Evolutionary conservation across 1,140 invertebrate genomes (phyloP).

Genomic region (Drosophila lini): DNA sequence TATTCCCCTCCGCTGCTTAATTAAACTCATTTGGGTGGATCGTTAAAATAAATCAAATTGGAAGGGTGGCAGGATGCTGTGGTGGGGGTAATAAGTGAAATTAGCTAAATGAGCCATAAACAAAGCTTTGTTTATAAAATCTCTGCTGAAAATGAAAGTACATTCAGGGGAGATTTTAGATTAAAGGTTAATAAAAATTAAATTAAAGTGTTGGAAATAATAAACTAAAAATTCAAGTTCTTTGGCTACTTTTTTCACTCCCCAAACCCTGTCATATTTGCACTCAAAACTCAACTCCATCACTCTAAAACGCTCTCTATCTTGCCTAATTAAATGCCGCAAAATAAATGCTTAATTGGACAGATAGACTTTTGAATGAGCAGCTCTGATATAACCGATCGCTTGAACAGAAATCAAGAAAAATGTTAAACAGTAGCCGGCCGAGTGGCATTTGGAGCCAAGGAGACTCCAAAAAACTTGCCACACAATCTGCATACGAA

Average conservation of each 20-base stretch:
- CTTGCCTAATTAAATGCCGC: slow-evolving; percentile 71
- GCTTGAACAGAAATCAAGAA: slow-evolving; percentile 25
- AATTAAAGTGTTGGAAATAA: neutral
- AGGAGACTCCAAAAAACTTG: slow-evolving; percentile 18
- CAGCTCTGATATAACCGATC: slow-evolving; percentile 34
- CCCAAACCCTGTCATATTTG: slow-evolving; percentile 43
- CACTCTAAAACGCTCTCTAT: slow-evolving; percentile 53
- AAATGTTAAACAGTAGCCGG: slow-evolving; percentile 48
- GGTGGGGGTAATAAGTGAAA: slow-evolving; percentile 50
- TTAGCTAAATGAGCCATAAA: slow-evolving; percentile 63
- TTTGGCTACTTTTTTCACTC: slow-evolving; percentile 12
- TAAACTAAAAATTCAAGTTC: neutral
- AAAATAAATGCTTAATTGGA: slow-evolving; percentile 79
- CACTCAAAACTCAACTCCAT: slow-evolving; percentile 36
- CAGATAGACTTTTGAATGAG: slow-evolving; percentile 77
- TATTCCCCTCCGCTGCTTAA: slow-evolving; percentile 44
- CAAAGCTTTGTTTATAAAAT: slow-evolving; percentile 23
- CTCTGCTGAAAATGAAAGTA: slow-evolving; percentile 21
- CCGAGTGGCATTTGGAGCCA: slow-evolving; percentile 60
- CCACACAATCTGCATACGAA: slow-evolving; percentile 70
- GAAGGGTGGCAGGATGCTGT: slow-evolving; percentile 14
- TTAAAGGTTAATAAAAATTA: slow-evolving; percentile 3
- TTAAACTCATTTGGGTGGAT: slow-evolving; percentile 68
- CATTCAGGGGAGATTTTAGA: slow-evolving; percentile 6
- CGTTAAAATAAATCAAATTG: slow-evolving; percentile 72